phyloP scores from a whole-genome alignment of 2,888 invertebrate genomes.

The Scelioninae gen. 2 region DNA sequence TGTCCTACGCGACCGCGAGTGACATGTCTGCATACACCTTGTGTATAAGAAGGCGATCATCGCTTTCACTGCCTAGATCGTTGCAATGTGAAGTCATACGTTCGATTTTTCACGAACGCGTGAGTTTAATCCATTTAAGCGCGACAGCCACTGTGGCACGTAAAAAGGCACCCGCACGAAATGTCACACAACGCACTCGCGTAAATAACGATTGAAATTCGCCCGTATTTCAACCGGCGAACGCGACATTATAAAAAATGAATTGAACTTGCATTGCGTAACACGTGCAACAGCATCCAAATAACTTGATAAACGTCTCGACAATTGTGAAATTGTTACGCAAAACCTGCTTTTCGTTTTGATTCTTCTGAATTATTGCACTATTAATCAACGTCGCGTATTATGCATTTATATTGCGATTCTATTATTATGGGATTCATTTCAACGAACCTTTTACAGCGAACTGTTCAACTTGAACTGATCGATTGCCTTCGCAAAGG shows the following conservation, averaged over 20 bases:
- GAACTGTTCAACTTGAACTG: too few relatives aligned
- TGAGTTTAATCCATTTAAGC: slow-evolving; percentile 7
- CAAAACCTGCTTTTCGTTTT: too few relatives aligned
- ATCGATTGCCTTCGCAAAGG: too few relatives aligned
- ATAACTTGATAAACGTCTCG: slow-evolving; percentile 25
- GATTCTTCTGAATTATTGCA: too few relatives aligned
- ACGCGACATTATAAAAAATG: slow-evolving; percentile 3
- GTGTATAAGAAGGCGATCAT: slow-evolving; percentile 18
- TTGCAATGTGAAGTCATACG: slow-evolving; percentile 9
- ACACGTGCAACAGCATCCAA: slow-evolving; percentile 29
- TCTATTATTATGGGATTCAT: too few relatives aligned
- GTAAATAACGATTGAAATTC: background rate
- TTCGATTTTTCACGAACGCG: slow-evolving; percentile 17
- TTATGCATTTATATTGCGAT: too few relatives aligned
- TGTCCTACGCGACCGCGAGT: slow-evolving; percentile 4
- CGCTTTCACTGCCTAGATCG: slow-evolving; percentile 30
- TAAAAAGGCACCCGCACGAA: background rate
- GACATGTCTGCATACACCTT: slow-evolving; percentile 25
- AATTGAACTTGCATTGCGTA: slow-evolving; percentile 29
- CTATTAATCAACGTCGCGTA: too few relatives aligned
- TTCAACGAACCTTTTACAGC: too few relatives aligned
- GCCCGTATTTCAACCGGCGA: slow-evolving; percentile 7
- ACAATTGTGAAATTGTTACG: slow-evolving; percentile 32
- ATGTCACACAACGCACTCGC: background rate
- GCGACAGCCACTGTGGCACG: background rate